Evolutionary conservation across 2,888 invertebrate species (phyloP).

Genomic region (Drosophila eohydei): DNA sequence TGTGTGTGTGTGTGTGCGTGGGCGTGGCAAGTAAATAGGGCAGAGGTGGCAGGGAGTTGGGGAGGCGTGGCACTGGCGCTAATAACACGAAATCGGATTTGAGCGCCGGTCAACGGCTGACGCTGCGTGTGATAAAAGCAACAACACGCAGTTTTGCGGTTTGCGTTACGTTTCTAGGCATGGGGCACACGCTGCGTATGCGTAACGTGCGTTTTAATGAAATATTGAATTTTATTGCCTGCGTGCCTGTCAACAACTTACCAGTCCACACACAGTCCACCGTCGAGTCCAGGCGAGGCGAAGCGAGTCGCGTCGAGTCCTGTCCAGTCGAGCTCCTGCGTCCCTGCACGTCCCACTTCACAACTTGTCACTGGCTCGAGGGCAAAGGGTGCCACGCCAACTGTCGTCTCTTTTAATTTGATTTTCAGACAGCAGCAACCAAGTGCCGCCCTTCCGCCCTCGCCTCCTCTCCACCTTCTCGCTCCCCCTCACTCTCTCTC

Average conservation of each 20-base stretch:
- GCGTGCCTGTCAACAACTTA: conserved; percentile 83
- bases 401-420: conserved; percentile 75
- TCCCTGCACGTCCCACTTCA: conserved; percentile 45
- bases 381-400: conserved; percentile 58
- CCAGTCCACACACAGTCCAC: conserved; percentile 9
- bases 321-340: conserved; percentile 10
- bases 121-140: conserved; percentile 78
- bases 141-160: conserved; percentile 64
- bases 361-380: conserved; percentile 78
- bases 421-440: conserved; percentile 60
- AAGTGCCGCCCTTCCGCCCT: neutral
- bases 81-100: conserved; percentile 79
- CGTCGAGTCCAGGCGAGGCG: neutral
- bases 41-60: neutral
- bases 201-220: conserved; percentile 82
- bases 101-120: conserved; percentile 52
- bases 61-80: conserved; percentile 42
- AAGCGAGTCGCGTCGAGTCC: conserved; percentile 6
- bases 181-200: conserved; percentile 74
- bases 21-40: conserved; percentile 3
- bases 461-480: neutral
- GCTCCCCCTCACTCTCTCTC: neutral
- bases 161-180: conserved; percentile 44
- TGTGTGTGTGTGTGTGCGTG: conserved; percentile 25
- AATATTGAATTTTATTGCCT: conserved; percentile 84